Evolutionary conservation across 2,113 vertebrate species (phyloP), one percentile per base, ranked within the genome.

Genomic region (Columba janthina): DNA sequence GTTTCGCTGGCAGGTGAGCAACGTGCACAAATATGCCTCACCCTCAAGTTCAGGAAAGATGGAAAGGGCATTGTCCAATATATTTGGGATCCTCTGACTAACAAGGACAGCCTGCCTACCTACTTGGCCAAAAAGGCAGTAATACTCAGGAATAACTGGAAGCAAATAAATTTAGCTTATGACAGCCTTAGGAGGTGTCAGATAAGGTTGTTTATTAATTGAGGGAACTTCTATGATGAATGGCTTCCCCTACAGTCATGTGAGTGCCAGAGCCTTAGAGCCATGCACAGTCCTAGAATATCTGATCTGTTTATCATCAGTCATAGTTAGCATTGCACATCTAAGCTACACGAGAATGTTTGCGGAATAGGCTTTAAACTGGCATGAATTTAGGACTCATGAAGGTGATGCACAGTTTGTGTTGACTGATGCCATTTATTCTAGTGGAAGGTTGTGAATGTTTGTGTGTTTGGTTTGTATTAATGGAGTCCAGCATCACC

Each of bases 1-100:
- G 34, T 92, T 97, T 80, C 92, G 62, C n/a, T 91, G 96, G 93
- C 90, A 95, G 98, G 98, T 98, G 90, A 97, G 94, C 32, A 20
- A 11, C 22, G 24, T 61, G 32, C 17, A 22, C 11, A 34, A 32
- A 6, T 44, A 21, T 10, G 7, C 9, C 32, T 56, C 34, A 44
- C 20, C 38, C 9, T 85, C 31, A 78, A n/a, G 44, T n/a, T 77
- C 34, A 77, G 56, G 25, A 36, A 73, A 58, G 26, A 16, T 15
- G 46, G 36, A 62, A 89, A 36, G 18, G 8, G 9, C 4, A 15
- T 48, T 60, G 31, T 58, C 46, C 62, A 13, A 4, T 89, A 22
- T 78, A 22, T 80, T 76, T 60, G 64, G 22, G 15, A 78, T 72
- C 17, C 29, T 90, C 17, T 85, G 69, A 62, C 62, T 79, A 76